A percentile compares a stretch with the other conserved stretches of the same genome.
Evolutionary conservation across 2,113 vertebrate genomes (phyloP).

Genomic region (Paraplagusia blochii): DNA sequence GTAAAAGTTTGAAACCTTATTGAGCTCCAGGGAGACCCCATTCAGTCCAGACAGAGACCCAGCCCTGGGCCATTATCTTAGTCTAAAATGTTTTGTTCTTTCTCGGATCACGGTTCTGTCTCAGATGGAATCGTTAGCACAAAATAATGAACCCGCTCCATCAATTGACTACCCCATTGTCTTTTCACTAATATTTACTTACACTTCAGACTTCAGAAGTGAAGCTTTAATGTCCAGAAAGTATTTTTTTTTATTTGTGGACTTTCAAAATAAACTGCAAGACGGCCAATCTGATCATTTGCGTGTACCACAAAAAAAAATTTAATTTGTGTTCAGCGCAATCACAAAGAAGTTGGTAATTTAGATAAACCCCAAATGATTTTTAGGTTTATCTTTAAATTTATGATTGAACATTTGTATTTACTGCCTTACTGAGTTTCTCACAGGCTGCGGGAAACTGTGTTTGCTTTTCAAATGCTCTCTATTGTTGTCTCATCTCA

Average conservation of each 20-base stretch:
- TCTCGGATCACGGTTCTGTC: too few relatives aligned
- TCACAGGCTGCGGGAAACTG: neutral
- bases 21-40: slow-evolving; percentile 64
- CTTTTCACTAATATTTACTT: slow-evolving; percentile 39
- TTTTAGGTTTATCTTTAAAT: too few relatives aligned
- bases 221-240: neutral
- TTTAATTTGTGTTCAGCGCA: neutral
- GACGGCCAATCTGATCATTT: too few relatives aligned
- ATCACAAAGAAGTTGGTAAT: neutral
- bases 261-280: too few relatives aligned
- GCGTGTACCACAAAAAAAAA: neutral
- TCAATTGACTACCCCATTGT: slow-evolving; percentile 50
- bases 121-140: slow-evolving; percentile 35
- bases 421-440: slow-evolving; percentile 4
- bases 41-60: slow-evolving; percentile 52
- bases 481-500: slow-evolving; percentile 29
- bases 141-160: slow-evolving; percentile 64
- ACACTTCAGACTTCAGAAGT: neutral
- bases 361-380: too few relatives aligned
- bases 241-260: too few relatives aligned
- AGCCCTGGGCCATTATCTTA: slow-evolving; percentile 61
- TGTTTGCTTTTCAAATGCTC: slow-evolving; percentile 13
- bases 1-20: slow-evolving; percentile 63
- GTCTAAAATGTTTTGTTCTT: slow-evolving; percentile 62
- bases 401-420: too few relatives aligned